These are phyloP conservation scores for Cichladusa arquata DNA, from an alignment of 2,113 vertebrate genomes.

Conservation along the genomic window DNA sequence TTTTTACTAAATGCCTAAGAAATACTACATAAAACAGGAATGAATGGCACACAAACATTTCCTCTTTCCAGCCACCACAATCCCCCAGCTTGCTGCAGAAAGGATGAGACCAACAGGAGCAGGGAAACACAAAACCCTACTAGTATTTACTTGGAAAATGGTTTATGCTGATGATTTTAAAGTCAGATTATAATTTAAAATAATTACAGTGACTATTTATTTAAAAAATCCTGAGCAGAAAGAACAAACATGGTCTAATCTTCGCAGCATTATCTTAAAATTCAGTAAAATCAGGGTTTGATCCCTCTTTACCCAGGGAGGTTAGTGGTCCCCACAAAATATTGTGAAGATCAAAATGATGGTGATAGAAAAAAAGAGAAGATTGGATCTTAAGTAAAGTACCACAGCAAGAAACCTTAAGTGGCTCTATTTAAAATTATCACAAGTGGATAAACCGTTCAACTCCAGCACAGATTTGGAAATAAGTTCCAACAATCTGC, in stretches of 20 bases:
- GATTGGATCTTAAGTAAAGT: background rate
- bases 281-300: background rate
- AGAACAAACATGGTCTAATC: background rate
- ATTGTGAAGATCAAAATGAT: background rate
- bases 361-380: background rate
- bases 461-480: background rate
- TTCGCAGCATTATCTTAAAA: background rate
- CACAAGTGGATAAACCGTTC: background rate
- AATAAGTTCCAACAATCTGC: background rate
- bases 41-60: fast-evolving
- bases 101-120: background rate
- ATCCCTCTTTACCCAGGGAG: background rate
- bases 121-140: background rate
- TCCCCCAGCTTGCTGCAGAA: background rate
- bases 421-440: background rate
- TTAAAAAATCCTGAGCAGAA: background rate
- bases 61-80: background rate
- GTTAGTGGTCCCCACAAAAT: background rate
- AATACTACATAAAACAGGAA: background rate
- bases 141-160: background rate
- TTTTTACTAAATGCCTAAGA: background rate
- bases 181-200: background rate
- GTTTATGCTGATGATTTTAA: background rate
- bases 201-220: background rate
- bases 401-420: background rate